A percentile compares a stretch with the other conserved stretches of the same genome.
These are phyloP conservation scores for Strongylocentrotus purpuratus DNA, from an alignment of 35 echinoderm and acorn worm species.

Conservation along the genomic window DNA sequence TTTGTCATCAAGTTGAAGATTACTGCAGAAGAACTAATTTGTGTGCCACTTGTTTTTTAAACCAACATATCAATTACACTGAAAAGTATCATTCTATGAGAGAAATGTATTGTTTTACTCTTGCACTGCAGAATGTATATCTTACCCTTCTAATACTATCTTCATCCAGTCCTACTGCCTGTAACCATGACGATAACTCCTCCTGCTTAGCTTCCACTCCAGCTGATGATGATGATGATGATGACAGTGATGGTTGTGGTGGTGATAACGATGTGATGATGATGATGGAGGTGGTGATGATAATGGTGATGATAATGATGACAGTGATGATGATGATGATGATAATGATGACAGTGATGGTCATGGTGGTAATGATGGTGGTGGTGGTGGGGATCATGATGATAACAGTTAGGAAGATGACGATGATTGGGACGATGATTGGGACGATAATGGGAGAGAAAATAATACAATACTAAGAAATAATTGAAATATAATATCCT, in stretches of 20 bases:
- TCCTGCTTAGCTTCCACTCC: conserved; percentile 61
- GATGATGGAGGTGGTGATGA: not conserved
- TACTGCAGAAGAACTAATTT: no score
- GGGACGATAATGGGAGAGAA: not conserved
- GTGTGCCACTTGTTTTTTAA: not conserved
- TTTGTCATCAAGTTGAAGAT: no score
- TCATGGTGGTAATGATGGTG: not conserved
- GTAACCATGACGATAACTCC: conserved; percentile 77
- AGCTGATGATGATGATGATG: not conserved
- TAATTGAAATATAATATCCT: no score
- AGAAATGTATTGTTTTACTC: not conserved
- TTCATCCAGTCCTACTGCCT: conserved; percentile 58
- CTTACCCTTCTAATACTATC: conserved; percentile 85
- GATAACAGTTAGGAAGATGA: not conserved
- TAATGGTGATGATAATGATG: not conserved
- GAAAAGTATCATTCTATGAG: not conserved
- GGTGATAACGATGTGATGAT: not conserved
- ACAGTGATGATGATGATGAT: not conserved
- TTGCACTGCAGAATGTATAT: not conserved
- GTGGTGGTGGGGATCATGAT: not conserved
- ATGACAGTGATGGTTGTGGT: not conserved
- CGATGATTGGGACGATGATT: not conserved
- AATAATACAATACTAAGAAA: no score
- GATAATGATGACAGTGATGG: not conserved
- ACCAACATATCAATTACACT: not conserved